Evolutionary conservation across 2,797 vertebrate genomes (phyloP), one percentile per base, ranked within the genome.

Genomic region (Danio albolineatus): DNA sequence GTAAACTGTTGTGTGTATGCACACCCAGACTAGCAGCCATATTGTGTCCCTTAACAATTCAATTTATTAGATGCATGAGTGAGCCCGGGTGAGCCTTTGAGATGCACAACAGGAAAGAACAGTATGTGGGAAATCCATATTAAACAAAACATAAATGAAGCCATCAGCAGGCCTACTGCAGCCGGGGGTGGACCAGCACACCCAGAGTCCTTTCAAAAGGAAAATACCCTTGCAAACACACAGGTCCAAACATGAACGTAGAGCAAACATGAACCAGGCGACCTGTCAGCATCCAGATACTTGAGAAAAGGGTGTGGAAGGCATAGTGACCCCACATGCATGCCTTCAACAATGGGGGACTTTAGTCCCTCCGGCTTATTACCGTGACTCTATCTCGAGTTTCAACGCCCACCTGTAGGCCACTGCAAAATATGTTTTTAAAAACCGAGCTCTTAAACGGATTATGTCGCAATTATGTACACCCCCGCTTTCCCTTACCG

Each of bases 291-390:
- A 84, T 76, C 74, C 28, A 39, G 61, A 85, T 85, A 85, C 49
- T 79, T 44, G 67, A 84, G 72, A 73, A 81, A 76, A 43, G 79
- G 85, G 85, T 67, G 83, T 73, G 83, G 83, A 41, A 38, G 73
- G 54, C 79, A 76, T 46, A 75, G 51, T 75, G 77, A 78, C 70
- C 78, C 69, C 5, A 13, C 10, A 57, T 53, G 59, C 79, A 85
- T 79, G 21, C 82, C 64, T 73, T 36, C 79, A 67, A 87, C 85
- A 85, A 87, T 76, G 61, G 80, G 84, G 81, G 76, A 64, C 85
- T 59, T 82, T 69, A 71, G 56, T 56, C 64, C 78, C 76, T 78
- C 59, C 21, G 71, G 72, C 49, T 82, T 61, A 39, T 65, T 57
- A 51, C 36, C 17, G 28, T 66, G 57, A 49, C 51, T 73, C 79